A percentile compares a stretch with the other conserved stretches of the same genome.
phyloP scores from a whole-genome alignment of 2,797 vertebrate species.

The Potorous gilbertii region DNA sequence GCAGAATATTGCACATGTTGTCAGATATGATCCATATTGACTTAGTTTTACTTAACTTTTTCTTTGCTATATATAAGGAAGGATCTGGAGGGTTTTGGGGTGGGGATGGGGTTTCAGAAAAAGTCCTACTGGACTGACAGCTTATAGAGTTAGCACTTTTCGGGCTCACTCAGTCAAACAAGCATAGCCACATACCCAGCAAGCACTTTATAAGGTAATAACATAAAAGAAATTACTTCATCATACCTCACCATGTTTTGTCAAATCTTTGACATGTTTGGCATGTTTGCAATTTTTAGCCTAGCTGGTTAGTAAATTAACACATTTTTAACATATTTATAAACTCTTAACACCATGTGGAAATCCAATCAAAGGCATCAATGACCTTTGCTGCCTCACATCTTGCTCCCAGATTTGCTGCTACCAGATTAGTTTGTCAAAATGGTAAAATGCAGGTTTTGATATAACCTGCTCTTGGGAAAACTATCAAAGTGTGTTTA shows the following conservation, averaged over 20 bases:
- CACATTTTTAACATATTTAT: slow-evolving; percentile 55
- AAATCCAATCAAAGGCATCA: slow-evolving; percentile 61
- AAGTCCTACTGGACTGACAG: neutral
- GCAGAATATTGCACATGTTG: neutral
- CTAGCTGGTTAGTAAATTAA: slow-evolving; percentile 50
- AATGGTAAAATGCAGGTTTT: slow-evolving; percentile 57
- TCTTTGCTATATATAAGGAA: neutral
- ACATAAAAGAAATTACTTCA: slow-evolving; percentile 62
- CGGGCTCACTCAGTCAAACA: neutral
- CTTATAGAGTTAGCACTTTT: neutral
- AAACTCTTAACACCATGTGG: slow-evolving; percentile 13
- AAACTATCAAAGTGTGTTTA: slow-evolving; percentile 67
- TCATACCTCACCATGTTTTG: slow-evolving; percentile 24
- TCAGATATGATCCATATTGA: neutral
- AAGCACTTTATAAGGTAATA: slow-evolving; percentile 32
- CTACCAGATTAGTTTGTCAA: slow-evolving; percentile 54
- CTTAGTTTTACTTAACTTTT: neutral
- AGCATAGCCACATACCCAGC: neutral
- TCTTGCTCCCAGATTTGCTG: slow-evolving; percentile 72
- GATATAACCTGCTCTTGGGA: slow-evolving; percentile 63
- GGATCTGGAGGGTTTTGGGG: neutral
- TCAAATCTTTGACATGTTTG: slow-evolving; percentile 21
- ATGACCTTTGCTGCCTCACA: slow-evolving; percentile 55
- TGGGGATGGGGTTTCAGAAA: neutral
- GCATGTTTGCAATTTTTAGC: slow-evolving; percentile 30